Conservation (phyloP, 2,888 invertebrate species). For the Lasiommata megera region DNA sequence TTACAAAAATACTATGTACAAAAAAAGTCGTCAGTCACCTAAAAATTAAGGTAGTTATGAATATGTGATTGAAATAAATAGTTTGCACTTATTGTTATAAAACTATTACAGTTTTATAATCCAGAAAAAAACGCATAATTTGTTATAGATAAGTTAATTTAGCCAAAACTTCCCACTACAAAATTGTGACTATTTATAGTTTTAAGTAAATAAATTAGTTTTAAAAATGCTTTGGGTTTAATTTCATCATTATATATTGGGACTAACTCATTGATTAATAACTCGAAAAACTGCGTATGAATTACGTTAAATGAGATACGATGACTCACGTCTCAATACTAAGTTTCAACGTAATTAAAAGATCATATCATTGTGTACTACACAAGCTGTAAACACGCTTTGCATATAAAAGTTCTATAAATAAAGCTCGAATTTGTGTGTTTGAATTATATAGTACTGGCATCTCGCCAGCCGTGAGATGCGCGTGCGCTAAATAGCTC, state of each 20-base stretch:
- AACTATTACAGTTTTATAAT: too few relatives aligned
- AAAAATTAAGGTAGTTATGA: too few relatives aligned
- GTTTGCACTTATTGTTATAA: too few relatives aligned
- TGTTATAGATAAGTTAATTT: not conserved
- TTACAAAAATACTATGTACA: too few relatives aligned
- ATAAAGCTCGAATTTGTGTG: constrained; percentile 61
- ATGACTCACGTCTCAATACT: constrained; percentile 12
- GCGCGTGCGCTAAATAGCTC: constrained; percentile 69
- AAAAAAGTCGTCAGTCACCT: too few relatives aligned
- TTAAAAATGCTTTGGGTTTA: not conserved
- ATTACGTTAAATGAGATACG: too few relatives aligned
- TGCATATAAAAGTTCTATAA: constrained; percentile 72
- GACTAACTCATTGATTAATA: too few relatives aligned
- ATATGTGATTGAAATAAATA: too few relatives aligned
- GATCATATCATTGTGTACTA: constrained; percentile 38
- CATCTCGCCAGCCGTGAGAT: constrained; percentile 53
- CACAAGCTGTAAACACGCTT: constrained; percentile 66
- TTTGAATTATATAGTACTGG: constrained; percentile 74
- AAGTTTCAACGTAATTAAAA: constrained; percentile 19
- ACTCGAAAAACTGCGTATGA: too few relatives aligned
- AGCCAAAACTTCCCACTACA: not conserved
- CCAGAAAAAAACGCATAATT: too few relatives aligned
- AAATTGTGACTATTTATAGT: not conserved
- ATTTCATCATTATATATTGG: not conserved
- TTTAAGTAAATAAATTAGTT: constrained; percentile 1